Evolutionary conservation across 2,113 vertebrate genomes (phyloP), one percentile per base, ranked within the genome.

Genomic region (Rissa tridactyla): DNA sequence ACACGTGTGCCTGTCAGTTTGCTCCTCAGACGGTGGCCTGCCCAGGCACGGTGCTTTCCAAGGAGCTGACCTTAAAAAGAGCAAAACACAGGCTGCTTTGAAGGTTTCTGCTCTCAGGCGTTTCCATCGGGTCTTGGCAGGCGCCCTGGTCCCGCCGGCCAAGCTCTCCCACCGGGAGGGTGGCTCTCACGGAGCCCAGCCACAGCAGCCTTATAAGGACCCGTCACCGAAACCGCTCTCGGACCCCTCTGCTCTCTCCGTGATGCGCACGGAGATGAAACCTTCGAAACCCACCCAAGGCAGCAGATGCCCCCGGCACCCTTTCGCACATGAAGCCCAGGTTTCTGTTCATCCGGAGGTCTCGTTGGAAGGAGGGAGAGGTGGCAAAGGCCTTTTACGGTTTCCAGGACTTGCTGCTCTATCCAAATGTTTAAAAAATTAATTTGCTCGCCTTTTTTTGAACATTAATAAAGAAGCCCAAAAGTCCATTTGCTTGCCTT

Each of bases 31-130:
- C 0, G 2, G 57, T 71, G 86, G 51, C 46, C 78, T 66, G 62
- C 47, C 58, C 70, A 40, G 58, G 81, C 71, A 30, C 3, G 0
- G 83, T 0, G 1, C 90, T 79, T 91, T 90, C 92, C 93, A 88
- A 85, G 86, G 83, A 91, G 38, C 60, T 94, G 94, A 91, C 83
- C 86, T 96, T 92, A 83, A 92, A 70, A 92, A 92, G 84, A 76
- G 71, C 62, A 76, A 70, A 89, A 65, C 85, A 75, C n/a, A 23
- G 52, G 32, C 71, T 70, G 68, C 52, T 38, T 15, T 38, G 70
- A 49, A 82, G 71, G 69, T 17, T 87, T 86, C 91, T 66, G 17
- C 38, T 88, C 76, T 44, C 82, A 58, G 77, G 44, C n/a, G 5
- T 65, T 91, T 77, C 72, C 73, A 81, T 1, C 11, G 9, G 68